These are phyloP conservation scores for Gymnopithys bicolor DNA, from an alignment of 2,797 vertebrate species.

Conservation along the genomic window DNA sequence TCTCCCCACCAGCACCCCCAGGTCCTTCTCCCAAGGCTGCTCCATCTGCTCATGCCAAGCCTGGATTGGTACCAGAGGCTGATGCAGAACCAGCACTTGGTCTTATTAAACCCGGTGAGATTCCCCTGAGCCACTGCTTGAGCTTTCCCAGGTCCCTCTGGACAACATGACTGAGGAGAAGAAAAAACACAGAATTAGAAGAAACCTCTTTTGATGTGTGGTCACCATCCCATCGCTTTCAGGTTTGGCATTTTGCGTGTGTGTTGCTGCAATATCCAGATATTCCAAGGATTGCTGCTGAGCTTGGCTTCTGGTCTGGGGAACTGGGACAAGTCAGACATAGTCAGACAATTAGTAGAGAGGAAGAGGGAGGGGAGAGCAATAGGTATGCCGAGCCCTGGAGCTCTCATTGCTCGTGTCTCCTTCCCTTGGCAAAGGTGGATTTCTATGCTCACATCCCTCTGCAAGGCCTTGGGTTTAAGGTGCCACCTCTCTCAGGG, in stretches of 20 bases:
- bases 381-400: conserved; percentile 41
- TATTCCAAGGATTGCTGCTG: not conserved
- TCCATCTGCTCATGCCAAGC: not conserved
- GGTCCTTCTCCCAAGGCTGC: not conserved
- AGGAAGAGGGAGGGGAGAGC: not conserved
- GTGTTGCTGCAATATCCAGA: not conserved
- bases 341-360: conserved; percentile 43
- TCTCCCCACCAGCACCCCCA: not conserved
- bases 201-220: not conserved
- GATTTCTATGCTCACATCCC: not conserved
- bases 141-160: not conserved
- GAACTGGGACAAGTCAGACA: conserved; percentile 4
- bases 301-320: conserved; percentile 12
- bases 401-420: not conserved
- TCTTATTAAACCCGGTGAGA: not conserved
- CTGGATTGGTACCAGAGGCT: not conserved
- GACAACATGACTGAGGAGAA: not conserved
- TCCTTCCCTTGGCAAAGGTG: not conserved
- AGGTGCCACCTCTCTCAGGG: not conserved
- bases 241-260: not conserved
- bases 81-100: not conserved
- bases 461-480: not conserved
- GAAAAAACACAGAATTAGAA: not conserved
- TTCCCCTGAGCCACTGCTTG: rapidly evolving
- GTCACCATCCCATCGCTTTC: not conserved